Conservation (phyloP, 2,113 vertebrate genomes). For the Australoheros scitulus region DNA sequence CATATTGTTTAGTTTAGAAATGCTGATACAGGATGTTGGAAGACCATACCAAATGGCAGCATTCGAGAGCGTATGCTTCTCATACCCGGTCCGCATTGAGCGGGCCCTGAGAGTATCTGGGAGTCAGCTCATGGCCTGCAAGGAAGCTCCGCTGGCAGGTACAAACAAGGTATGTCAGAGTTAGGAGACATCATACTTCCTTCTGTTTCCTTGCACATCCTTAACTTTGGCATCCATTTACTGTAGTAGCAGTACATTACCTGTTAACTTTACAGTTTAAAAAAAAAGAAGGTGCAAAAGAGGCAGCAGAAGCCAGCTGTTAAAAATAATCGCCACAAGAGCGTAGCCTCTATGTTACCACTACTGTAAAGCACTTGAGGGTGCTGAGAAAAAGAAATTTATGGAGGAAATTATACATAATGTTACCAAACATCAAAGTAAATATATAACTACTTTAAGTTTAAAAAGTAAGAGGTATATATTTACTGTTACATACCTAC, state of each 20-base stretch:
- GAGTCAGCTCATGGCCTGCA: conserved; percentile 99
- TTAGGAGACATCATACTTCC: conserved; percentile 97
- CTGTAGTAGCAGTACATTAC: conserved; percentile 95
- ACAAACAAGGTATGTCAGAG: conserved; percentile 99
- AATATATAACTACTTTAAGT: conserved; percentile 77
- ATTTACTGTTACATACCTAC: conserved; percentile 86
- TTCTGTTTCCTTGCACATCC: conserved; percentile 91
- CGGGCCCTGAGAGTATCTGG: conserved; percentile 99
- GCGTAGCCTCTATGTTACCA: conserved; percentile 90
- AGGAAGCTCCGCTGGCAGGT: conserved; percentile 99
- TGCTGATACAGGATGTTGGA: conserved; percentile 99
- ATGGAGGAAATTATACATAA: conserved; percentile 85
- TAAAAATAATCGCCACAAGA: conserved; percentile 87
- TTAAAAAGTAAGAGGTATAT: conserved; percentile 30
- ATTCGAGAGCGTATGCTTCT: conserved; percentile 99
- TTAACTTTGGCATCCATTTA: conserved; percentile 97
- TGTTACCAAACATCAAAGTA: conserved; percentile 84
- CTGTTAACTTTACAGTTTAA: conserved; percentile 99
- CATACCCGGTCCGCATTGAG: conserved; percentile 99
- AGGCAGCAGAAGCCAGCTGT: conserved; percentile 78
- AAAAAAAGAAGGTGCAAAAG: conserved; percentile 84
- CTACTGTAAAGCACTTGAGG: conserved; percentile 96
- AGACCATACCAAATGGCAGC: conserved; percentile 99
- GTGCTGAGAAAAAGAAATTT: conserved; percentile 96
- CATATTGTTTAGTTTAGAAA: conserved; percentile 88